Evolutionary conservation across 2,113 vertebrate genomes (phyloP).

Genomic region (Megalops atlanticus): DNA sequence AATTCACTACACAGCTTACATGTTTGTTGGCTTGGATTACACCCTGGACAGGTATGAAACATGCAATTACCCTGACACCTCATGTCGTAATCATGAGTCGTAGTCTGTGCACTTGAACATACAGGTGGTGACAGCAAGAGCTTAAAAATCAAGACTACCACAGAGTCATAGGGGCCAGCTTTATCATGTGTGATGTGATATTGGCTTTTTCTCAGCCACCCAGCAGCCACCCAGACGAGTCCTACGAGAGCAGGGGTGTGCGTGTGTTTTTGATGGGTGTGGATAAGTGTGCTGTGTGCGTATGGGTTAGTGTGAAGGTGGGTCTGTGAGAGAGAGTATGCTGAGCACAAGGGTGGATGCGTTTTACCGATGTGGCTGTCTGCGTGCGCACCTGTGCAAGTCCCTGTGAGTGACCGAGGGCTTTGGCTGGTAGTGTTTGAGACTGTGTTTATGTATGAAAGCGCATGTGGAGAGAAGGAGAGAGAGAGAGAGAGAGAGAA

Average conservation of each 20-base stretch:
- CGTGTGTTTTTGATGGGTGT: background rate
- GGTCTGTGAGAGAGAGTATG: background rate
- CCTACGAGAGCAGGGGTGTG: background rate
- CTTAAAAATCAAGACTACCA: constrained; percentile 51
- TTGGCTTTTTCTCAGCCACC: background rate
- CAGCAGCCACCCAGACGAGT: background rate
- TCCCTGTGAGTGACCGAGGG: background rate
- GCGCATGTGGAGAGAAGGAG: background rate
- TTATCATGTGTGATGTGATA: background rate
- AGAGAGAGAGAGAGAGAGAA: background rate
- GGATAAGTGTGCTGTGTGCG: background rate
- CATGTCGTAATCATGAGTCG: constrained; percentile 60
- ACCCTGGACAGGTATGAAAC: constrained; percentile 68
- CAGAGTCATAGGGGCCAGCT: constrained; percentile 42
- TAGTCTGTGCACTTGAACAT: constrained; percentile 51
- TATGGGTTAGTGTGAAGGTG: background rate
- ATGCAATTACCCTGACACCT: constrained; percentile 60
- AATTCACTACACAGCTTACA: constrained; percentile 37
- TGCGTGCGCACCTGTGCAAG: background rate
- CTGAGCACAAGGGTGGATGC: background rate
- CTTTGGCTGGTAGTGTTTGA: background rate
- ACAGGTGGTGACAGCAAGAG: constrained; percentile 46
- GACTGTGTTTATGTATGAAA: background rate
- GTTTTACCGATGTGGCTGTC: background rate
- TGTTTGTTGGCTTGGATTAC: constrained; percentile 55